phyloP scores from a whole-genome alignment of 92 coral and sea anemone genomes.

The Epizoanthus fatuus region DNA sequence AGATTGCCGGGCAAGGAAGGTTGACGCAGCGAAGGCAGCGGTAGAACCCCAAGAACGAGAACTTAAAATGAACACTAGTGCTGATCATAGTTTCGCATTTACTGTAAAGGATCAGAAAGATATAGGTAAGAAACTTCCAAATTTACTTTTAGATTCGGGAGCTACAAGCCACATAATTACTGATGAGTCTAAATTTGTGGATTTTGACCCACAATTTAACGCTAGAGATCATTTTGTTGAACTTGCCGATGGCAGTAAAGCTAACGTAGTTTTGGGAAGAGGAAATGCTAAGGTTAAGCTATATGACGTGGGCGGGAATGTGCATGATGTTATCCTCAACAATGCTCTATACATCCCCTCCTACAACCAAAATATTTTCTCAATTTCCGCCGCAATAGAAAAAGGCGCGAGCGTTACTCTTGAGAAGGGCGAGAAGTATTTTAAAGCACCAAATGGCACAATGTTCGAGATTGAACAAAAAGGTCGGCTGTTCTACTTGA shows the following conservation, averaged over 20 bases:
- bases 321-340: conserved; percentile 35
- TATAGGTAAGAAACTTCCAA: conserved; percentile 32
- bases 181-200: conserved; percentile 47
- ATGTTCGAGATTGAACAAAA: conserved; percentile 42
- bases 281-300: conserved; percentile 45
- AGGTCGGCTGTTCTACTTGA: conserved; percentile 49
- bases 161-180: conserved; percentile 55
- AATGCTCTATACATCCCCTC: conserved; percentile 67
- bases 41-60: not conserved
- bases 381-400: conserved; percentile 52
- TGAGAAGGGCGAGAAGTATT: conserved; percentile 25
- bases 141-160: conserved; percentile 53
- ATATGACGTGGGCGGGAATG: conserved; percentile 34
- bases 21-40: conserved; percentile 27
- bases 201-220: conserved; percentile 44
- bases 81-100: conserved; percentile 39
- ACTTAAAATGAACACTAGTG: not conserved
- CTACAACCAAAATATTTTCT: conserved; percentile 59
- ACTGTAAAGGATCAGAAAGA: conserved; percentile 20
- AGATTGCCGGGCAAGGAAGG: conserved; percentile 1
- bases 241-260: conserved; percentile 58
- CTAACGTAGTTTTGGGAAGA: conserved; percentile 51
- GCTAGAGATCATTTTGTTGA: conserved; percentile 51
- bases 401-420: conserved; percentile 51
- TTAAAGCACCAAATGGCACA: conserved; percentile 51